phyloP scores from a whole-genome alignment of 2,797 vertebrate genomes.

The Dipus sagitta region DNA sequence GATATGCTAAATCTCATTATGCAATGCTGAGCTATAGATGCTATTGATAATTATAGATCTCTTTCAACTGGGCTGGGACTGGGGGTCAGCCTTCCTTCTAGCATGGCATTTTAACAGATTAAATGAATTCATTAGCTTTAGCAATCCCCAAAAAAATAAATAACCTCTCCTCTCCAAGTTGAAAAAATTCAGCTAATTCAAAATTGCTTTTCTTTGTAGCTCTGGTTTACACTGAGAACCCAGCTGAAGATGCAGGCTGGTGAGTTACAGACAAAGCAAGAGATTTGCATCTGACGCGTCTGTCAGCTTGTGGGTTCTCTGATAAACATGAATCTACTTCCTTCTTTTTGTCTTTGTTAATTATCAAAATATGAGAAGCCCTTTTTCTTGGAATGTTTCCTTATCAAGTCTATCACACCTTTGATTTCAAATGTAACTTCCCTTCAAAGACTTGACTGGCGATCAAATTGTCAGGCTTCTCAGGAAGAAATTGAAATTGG shows the following conservation, averaged over 20 bases:
- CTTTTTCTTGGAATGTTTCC: slow-evolving; percentile 10
- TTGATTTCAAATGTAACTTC: slow-evolving; percentile 23
- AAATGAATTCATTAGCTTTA: neutral
- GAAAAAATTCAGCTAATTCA: slow-evolving; percentile 9
- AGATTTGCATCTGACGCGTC: neutral
- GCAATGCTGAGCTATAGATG: neutral
- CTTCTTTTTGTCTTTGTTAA: slow-evolving; percentile 48
- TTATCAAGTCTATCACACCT: neutral
- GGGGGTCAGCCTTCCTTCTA: too few relatives aligned
- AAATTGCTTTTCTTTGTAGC: neutral
- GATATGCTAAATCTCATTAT: neutral
- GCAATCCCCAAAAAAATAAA: neutral
- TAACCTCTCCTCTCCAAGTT: neutral
- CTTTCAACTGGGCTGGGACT: neutral
- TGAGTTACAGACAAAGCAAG: neutral
- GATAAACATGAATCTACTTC: neutral
- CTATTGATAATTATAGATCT: neutral
- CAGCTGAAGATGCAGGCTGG: slow-evolving; percentile 14
- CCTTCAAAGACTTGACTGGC: neutral
- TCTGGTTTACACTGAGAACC: slow-evolving; percentile 7
- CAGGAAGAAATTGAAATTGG: neutral
- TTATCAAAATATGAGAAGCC: neutral
- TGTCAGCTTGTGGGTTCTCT: neutral
- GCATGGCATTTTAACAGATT: neutral
- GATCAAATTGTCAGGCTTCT: neutral